Evolutionary conservation across 2,797 vertebrate genomes (phyloP).

Genomic region (Squalus acanthias): DNA sequence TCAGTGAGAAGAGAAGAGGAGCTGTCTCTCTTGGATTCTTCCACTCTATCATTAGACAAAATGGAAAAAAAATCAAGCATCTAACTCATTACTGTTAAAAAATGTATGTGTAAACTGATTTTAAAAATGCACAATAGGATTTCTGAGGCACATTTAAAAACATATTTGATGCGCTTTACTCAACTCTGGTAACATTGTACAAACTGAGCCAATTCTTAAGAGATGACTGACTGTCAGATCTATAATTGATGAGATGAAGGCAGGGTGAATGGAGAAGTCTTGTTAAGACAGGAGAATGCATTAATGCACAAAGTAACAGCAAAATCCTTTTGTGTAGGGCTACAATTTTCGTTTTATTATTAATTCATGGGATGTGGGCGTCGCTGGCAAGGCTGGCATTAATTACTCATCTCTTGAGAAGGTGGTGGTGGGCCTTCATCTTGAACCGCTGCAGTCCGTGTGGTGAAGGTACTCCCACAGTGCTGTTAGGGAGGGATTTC

Average conservation of each 20-base stretch:
- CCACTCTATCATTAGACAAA: neutral
- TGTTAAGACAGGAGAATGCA: slow-evolving; percentile 26
- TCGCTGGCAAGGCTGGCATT: neutral
- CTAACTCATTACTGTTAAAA: neutral
- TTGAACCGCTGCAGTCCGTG: neutral
- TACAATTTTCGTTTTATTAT: neutral
- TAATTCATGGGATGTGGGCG: neutral
- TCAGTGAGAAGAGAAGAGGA: neutral
- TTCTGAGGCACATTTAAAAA: neutral
- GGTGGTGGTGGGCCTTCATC: neutral
- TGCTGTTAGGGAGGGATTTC: neutral
- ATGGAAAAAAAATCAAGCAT: neutral
- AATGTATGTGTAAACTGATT: neutral
- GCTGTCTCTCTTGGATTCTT: neutral
- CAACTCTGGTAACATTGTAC: neutral
- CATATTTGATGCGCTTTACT: neutral
- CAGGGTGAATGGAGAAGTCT: neutral
- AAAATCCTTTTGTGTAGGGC: neutral
- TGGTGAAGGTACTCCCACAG: neutral
- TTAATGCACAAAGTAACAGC: neutral
- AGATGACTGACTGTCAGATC: neutral
- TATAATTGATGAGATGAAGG: neutral
- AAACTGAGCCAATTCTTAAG: neutral
- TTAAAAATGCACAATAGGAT: neutral
- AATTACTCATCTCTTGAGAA: neutral